Evolutionary conservation across 2,888 invertebrate genomes (phyloP).

Genomic region (Drosophila incognita): DNA sequence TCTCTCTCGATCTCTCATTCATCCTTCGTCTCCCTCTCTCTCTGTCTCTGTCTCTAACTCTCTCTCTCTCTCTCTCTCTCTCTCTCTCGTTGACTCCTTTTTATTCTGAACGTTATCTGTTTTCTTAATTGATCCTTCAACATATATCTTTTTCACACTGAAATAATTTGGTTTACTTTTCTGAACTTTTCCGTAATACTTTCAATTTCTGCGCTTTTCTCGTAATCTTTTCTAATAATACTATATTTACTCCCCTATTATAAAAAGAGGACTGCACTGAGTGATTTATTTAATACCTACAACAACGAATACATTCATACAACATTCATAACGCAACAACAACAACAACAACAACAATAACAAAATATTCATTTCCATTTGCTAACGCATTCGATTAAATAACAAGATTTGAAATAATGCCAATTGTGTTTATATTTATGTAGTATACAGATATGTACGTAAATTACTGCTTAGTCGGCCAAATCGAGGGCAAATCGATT

Average conservation of each 20-base stretch:
- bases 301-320: slow-evolving; percentile 15
- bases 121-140: neutral
- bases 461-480: slow-evolving; percentile 16
- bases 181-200: neutral
- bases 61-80: neutral
- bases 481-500: slow-evolving; percentile 52
- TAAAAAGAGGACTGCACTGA: slow-evolving; percentile 23
- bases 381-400: slow-evolving; percentile 57
- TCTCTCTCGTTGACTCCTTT: neutral
- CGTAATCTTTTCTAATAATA: neutral
- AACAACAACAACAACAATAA: neutral
- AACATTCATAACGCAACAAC: slow-evolving; percentile 13
- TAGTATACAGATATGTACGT: neutral
- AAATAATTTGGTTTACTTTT: neutral
- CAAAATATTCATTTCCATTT: slow-evolving; percentile 46
- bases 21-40: neutral
- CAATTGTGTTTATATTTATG: slow-evolving; percentile 45
- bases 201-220: neutral
- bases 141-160: too few species aligned
- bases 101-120: too few species aligned
- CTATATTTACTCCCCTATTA: slow-evolving; percentile 3
- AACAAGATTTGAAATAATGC: slow-evolving; percentile 51
- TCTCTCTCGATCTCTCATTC: too few species aligned
- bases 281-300: neutral
- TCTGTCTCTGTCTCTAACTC: rapidly evolving